A percentile compares a stretch with the other conserved stretches of the same genome.
Evolutionary conservation across 2,113 vertebrate species (phyloP).

Genomic region (Lucifuga dentata): DNA sequence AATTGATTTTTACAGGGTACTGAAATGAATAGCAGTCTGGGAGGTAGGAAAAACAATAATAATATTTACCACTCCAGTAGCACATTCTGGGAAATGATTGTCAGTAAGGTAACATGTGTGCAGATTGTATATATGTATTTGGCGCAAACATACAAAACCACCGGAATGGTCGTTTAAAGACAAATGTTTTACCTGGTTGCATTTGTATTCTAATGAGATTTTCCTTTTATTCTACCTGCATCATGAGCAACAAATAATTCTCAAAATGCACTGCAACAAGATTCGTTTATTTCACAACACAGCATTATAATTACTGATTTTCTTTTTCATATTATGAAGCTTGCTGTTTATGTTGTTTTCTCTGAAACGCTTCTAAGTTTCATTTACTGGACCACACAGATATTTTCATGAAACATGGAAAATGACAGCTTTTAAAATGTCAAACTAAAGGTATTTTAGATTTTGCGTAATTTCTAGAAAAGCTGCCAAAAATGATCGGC

Average conservation of each 20-base stretch:
- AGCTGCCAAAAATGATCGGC: neutral
- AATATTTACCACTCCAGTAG: too few species aligned
- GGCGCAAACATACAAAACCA: too few species aligned
- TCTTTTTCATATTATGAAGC: neutral
- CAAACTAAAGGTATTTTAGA: slow-evolving; percentile 26
- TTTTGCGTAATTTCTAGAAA: slow-evolving; percentile 5
- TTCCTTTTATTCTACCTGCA: neutral
- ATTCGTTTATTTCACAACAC: neutral
- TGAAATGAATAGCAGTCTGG: too few species aligned
- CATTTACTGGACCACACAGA: neutral
- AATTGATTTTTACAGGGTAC: too few species aligned
- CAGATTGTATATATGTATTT: too few species aligned
- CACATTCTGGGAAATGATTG: too few species aligned
- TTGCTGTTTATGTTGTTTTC: neutral
- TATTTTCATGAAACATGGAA: slow-evolving; percentile 10
- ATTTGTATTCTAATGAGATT: neutral
- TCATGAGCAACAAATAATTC: too few species aligned
- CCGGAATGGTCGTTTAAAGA: too few species aligned
- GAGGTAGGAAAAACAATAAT: too few species aligned
- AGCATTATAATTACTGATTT: neutral
- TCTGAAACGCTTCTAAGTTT: too few species aligned
- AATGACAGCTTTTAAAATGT: neutral
- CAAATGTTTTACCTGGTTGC: slow-evolving; percentile 14
- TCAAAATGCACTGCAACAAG: neutral
- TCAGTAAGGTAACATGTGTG: too few species aligned